These are phyloP conservation scores for Dromiciops gliroides DNA, from an alignment of 2,113 vertebrate genomes.

Conservation along the genomic window DNA sequence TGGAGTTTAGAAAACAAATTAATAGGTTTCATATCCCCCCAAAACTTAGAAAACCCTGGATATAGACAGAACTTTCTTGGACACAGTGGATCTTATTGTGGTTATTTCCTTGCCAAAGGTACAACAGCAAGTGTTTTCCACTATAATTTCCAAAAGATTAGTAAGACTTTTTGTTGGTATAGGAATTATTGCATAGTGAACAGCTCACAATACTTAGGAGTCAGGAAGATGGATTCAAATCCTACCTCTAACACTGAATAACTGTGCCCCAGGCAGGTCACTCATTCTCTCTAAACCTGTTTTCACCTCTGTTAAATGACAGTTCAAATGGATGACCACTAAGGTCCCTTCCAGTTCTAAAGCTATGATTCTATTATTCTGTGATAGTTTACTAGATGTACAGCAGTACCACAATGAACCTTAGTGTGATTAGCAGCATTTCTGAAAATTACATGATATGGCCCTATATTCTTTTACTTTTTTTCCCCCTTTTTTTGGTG, in stretches of 20 bases:
- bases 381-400: constrained; percentile 42
- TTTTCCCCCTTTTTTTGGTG: too few species aligned
- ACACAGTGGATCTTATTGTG: constrained; percentile 54
- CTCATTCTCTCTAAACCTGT: not conserved
- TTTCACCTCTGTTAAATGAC: not conserved
- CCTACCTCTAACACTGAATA: not conserved
- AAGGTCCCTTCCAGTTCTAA: not conserved
- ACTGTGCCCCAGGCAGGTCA: too few species aligned
- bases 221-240: not conserved
- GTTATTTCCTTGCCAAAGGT: constrained; percentile 48
- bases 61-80: constrained; percentile 48
- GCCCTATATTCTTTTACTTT: constrained; percentile 65
- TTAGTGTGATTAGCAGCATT: constrained; percentile 58
- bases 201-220: too few species aligned
- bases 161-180: constrained; percentile 66
- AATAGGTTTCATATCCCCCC: constrained; percentile 20
- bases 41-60: constrained; percentile 59
- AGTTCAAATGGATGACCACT: not conserved
- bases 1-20: constrained; percentile 56
- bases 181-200: constrained; percentile 61
- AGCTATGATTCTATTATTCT: not conserved
- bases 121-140: constrained; percentile 59
- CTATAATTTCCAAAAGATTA: constrained; percentile 56
- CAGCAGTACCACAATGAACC: constrained; percentile 43
- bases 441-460: constrained; percentile 66